A percentile compares a stretch with the other conserved stretches of the same genome.
These are phyloP conservation scores for Centropristis striata DNA, from an alignment of 2,113 vertebrate species.

Conservation along the genomic window DNA sequence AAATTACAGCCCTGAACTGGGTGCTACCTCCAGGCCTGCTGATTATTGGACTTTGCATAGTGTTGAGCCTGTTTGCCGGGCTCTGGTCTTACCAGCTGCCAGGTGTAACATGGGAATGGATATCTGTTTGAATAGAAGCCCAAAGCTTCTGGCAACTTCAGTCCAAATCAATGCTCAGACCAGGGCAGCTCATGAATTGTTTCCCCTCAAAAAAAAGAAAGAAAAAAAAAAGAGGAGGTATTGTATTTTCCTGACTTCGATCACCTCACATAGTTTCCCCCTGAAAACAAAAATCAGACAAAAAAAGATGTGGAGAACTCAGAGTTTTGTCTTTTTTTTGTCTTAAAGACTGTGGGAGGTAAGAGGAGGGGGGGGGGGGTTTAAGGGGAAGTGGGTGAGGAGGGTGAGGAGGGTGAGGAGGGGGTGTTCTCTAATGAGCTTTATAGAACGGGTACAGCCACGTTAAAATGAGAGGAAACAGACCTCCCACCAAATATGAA, in stretches of 20 bases:
- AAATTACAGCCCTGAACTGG: conserved; percentile 47
- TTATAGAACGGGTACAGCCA: conserved; percentile 44
- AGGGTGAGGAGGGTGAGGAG: conserved; percentile 33
- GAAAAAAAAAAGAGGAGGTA: no score
- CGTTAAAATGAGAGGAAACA: conserved; percentile 65
- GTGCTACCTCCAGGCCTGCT: conserved; percentile 50
- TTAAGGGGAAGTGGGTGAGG: not conserved
- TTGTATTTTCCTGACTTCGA: conserved; percentile 47
- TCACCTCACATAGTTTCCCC: conserved; percentile 3
- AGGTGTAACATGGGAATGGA: conserved; percentile 73
- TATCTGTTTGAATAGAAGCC: conserved; percentile 71
- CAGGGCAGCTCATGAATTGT: conserved; percentile 52
- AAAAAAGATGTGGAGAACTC: conserved; percentile 36
- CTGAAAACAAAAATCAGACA: conserved; percentile 33
- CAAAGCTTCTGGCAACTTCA: conserved; percentile 70
- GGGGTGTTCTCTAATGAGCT: conserved; percentile 68
- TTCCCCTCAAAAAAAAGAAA: conserved; percentile 44
- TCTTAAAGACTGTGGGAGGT: conserved; percentile 38
- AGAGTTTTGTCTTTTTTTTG: conserved; percentile 28
- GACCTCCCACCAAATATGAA: conserved; percentile 77
- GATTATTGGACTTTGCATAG: conserved; percentile 69
- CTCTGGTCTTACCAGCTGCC: conserved; percentile 58
- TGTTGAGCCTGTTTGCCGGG: conserved; percentile 44
- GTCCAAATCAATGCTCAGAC: conserved; percentile 69
- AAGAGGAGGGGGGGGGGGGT: not conserved